Conservation (phyloP, 2,797 vertebrate species). For the Myripristis murdjan region DNA sequence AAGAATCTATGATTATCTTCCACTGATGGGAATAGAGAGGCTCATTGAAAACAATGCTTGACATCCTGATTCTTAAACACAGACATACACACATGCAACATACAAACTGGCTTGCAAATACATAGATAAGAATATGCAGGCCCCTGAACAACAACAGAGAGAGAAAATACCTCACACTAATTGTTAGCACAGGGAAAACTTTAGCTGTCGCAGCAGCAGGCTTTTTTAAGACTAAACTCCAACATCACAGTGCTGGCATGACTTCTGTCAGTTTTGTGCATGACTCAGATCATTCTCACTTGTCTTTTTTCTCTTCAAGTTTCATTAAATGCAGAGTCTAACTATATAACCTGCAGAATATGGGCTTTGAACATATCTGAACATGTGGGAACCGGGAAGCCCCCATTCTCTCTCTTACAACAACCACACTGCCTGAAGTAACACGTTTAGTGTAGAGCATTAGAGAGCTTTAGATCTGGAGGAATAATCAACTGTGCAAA, state of each 20-base stretch:
- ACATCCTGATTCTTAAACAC: background rate
- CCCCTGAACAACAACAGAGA: background rate
- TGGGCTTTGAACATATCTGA: conserved; percentile 50
- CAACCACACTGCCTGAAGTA: conserved; percentile 1
- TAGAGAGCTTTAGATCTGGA: conserved; percentile 18
- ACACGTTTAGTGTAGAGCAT: background rate
- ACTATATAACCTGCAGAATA: conserved; percentile 32
- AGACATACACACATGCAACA: background rate
- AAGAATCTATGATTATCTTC: background rate
- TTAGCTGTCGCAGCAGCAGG: background rate
- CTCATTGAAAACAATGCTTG: background rate
- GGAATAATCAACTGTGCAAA: conserved; percentile 32
- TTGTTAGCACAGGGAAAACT: background rate
- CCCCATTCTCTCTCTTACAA: conserved; percentile 6
- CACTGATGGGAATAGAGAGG: background rate
- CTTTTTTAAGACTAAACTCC: conserved; percentile 42
- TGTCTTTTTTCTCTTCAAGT: conserved; percentile 33
- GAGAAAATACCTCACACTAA: background rate
- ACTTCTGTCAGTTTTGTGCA: conserved; percentile 53
- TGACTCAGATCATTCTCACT: conserved; percentile 47
- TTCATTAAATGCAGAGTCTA: conserved; percentile 24
- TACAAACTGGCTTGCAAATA: background rate
- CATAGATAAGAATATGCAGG: background rate
- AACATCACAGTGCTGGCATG: conserved; percentile 44
- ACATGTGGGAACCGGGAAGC: conserved; percentile 30